A percentile compares a stretch with the other conserved stretches of the same genome.
phyloP scores from a whole-genome alignment of 2,888 invertebrate species.

The Synergus itoensis region DNA sequence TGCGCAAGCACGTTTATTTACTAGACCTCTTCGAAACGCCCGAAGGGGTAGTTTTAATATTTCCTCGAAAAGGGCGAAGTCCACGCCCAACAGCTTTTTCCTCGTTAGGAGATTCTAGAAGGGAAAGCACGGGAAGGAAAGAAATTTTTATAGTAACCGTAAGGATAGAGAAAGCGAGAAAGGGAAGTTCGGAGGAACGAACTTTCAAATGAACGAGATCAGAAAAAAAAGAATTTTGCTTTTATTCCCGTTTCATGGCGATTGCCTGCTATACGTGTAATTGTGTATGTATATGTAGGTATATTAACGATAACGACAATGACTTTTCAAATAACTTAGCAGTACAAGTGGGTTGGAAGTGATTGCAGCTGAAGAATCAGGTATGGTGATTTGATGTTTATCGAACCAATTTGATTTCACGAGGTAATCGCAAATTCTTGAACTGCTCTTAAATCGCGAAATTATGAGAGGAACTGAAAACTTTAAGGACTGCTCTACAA shows the following conservation, averaged over 20 bases:
- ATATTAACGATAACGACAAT: neutral
- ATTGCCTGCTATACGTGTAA: no score
- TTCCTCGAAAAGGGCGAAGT: conserved; percentile 52
- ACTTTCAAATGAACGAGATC: no score
- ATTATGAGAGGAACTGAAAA: neutral
- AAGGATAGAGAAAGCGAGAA: neutral
- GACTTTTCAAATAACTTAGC: neutral
- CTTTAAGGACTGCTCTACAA: neutral
- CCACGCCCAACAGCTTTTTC: conserved; percentile 52
- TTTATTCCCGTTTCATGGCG: neutral
- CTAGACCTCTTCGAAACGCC: conserved; percentile 49
- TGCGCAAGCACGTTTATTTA: conserved; percentile 25
- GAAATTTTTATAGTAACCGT: neutral
- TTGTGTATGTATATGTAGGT: neutral
- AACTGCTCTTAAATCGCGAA: no score
- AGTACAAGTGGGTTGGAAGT: neutral
- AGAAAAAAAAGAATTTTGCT: neutral
- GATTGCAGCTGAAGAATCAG: neutral
- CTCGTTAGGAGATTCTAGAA: conserved; percentile 56
- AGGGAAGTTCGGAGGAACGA: no score
- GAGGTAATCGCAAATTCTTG: neutral
- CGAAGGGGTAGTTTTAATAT: conserved; percentile 53
- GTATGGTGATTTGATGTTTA: neutral
- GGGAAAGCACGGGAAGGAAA: neutral
- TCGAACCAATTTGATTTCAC: conserved; percentile 7